Evolutionary conservation across 1,140 invertebrate species (phyloP).

Genomic region (Orussus abietinus): DNA sequence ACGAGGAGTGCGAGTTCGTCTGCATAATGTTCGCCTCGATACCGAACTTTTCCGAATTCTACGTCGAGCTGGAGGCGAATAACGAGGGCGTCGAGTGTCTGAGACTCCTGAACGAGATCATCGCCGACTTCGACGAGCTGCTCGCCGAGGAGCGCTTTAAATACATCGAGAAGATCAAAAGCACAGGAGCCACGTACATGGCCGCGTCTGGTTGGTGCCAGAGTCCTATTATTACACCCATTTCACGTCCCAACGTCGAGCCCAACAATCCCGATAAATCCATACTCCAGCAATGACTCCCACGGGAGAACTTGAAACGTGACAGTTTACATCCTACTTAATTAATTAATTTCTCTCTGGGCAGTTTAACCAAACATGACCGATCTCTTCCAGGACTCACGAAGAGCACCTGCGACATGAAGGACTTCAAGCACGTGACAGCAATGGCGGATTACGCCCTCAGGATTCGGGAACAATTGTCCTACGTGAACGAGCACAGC

Average conservation of each 20-base stretch:
- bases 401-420: slow-evolving; percentile 72
- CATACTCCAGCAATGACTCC: background rate
- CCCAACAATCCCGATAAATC: no score
- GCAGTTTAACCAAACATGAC: no score
- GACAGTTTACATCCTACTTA: no score
- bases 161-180: slow-evolving; percentile 97
- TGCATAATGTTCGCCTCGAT: slow-evolving; percentile 96
- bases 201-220: slow-evolving; percentile 77
- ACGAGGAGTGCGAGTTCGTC: slow-evolving; percentile 91
- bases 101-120: slow-evolving; percentile 92
- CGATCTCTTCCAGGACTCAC: slow-evolving; percentile 63
- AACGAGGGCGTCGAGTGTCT: slow-evolving; percentile 95
- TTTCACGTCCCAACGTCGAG: no score
- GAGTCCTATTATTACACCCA: no score
- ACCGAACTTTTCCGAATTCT: slow-evolving; percentile 96
- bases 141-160: slow-evolving; percentile 80
- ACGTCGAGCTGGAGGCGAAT: slow-evolving; percentile 90
- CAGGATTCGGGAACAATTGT: slow-evolving; percentile 78
- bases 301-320: background rate
- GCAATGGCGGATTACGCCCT: slow-evolving; percentile 91
- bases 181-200: slow-evolving; percentile 95
- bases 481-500: slow-evolving; percentile 91
- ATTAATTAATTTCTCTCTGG: background rate
- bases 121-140: slow-evolving; percentile 93
- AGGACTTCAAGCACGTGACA: slow-evolving; percentile 73